Evolutionary conservation across 2,113 vertebrate genomes (phyloP).

Genomic region (Melanostigma gelatinosum): DNA sequence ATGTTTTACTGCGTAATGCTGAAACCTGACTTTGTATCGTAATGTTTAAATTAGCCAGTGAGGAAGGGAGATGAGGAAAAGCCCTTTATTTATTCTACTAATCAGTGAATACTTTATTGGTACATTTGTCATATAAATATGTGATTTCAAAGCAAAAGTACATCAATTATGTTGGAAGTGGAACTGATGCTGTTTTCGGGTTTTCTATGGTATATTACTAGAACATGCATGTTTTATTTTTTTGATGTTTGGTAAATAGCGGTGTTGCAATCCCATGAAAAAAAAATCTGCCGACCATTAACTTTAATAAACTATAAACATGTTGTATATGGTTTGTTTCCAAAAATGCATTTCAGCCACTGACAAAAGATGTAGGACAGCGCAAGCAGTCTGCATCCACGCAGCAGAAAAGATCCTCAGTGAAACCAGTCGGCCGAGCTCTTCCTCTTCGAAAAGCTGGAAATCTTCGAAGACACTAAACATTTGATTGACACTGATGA

Average conservation of each 20-base stretch:
- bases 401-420: background rate
- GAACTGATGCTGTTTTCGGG: no score
- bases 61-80: background rate
- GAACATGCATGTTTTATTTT: background rate
- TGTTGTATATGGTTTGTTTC: background rate
- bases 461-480: background rate
- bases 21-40: background rate
- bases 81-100: background rate
- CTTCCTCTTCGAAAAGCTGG: background rate
- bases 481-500: slow-evolving; percentile 21
- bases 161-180: background rate
- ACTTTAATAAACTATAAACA: background rate
- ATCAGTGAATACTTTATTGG: background rate
- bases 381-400: background rate
- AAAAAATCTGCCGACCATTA: background rate
- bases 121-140: background rate
- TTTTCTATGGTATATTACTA: background rate
- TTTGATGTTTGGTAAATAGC: background rate
- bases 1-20: background rate
- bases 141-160: background rate
- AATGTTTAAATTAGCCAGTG: background rate
- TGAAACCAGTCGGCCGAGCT: background rate
- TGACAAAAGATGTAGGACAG: background rate
- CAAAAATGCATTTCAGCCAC: background rate
- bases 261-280: background rate